Evolutionary conservation across 2,888 invertebrate species (phyloP).

Genomic region (Corythucha ciliata): DNA sequence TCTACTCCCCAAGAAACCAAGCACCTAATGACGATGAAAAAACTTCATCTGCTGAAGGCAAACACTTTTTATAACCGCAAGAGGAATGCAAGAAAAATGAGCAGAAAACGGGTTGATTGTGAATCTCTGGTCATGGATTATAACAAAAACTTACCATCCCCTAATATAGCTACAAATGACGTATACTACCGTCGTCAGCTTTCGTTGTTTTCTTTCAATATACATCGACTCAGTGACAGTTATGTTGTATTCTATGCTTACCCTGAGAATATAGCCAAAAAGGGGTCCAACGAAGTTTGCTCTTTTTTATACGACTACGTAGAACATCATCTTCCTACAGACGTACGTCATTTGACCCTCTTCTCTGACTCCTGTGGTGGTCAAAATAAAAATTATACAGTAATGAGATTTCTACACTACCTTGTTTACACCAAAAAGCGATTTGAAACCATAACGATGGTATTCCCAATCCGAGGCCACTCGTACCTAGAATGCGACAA

Average conservation of each 20-base stretch:
- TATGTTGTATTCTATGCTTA: constrained; percentile 21
- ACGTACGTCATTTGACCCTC: constrained; percentile 4
- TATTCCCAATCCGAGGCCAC: constrained; percentile 26
- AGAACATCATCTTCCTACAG: constrained; percentile 1
- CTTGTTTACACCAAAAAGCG: constrained; percentile 9
- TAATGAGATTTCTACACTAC: constrained; percentile 24
- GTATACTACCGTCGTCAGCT: constrained; percentile 26
- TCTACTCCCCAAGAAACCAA: background rate
- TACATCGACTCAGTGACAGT: constrained; percentile 18
- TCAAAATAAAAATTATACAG: constrained; percentile 26
- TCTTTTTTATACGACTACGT: constrained; percentile 24
- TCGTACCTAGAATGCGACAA: constrained; percentile 28
- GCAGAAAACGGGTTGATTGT: background rate
- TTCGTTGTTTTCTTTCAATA: constrained; percentile 23
- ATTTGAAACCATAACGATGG: constrained; percentile 18
- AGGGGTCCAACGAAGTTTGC: constrained; percentile 24
- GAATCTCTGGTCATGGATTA: constrained; percentile 27
- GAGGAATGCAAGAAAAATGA: background rate
- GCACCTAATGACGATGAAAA: background rate
- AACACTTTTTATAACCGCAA: constrained; percentile 15
- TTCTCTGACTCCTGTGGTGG: constrained; percentile 15
- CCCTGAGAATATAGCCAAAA: constrained; percentile 23
- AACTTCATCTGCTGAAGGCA: constrained; percentile 11
- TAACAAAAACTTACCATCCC: constrained; percentile 24
- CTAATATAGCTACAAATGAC: constrained; percentile 28